Base-by-base conservation (phyloP, 2,888 invertebrate genomes). In the Bombyx huttoni region DNA sequence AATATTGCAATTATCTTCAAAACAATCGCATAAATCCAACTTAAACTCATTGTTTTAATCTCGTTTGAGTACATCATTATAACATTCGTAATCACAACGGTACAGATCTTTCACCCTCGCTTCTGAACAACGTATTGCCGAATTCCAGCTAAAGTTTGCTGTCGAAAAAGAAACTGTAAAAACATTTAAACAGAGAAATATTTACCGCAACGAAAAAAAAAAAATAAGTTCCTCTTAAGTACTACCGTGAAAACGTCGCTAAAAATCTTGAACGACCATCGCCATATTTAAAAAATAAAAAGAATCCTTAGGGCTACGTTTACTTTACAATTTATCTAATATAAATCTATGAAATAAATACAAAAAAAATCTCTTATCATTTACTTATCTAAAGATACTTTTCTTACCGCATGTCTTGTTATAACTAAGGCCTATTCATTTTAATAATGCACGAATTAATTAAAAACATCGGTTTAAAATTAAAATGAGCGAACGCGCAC, bases 261-360 rank as follows among this genome's bases (percentile, higher is more conserved):
- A 70, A 73, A 66, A 71, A 72, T 70, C 67, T 65, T 67, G 73
- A 77, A 86, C 82, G 83, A 87, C 86, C 76, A 83, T 80, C 78
- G 87, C 87, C 86, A 87, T 87, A 82, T 79, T 62, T 67, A 77
- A 81, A 73, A 24, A n/a, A n/a, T n/a, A n/a, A 24, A 75, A 84
- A 74, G 76, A 78, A 72, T 61, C 59, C 80, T 83, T 85, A 82
- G 65, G 71, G 58, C 83, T 88, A 88, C 64, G 12, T 47, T 76
- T 79, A 84, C 83, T 87, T 85, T 88, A 88, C 88, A 88, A 86
- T 79, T 84, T 86, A 86, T 75, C 88, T 87, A 88, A 81, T 86
- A 87, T 86, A 87, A 83, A 75, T 85, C 86, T 87, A 87, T 84
- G 67, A 81, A 88, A 88, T 88, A 88, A 88, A 88, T 88, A 88